A percentile compares a stretch with the other conserved stretches of the same genome.
Evolutionary conservation across 2,113 vertebrate genomes (phyloP).

Genomic region (Salvelinus fontinalis): DNA sequence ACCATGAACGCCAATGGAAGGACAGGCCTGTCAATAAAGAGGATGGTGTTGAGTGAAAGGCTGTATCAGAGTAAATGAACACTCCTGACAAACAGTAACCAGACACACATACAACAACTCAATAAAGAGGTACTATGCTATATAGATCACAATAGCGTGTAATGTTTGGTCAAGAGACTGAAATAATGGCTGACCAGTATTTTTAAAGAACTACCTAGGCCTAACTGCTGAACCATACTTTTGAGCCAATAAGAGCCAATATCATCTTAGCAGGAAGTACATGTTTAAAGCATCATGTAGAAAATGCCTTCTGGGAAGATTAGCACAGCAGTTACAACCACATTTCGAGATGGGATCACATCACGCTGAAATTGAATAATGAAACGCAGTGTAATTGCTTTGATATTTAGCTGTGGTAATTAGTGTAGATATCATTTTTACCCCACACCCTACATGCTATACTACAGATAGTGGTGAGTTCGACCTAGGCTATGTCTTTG

Average conservation of each 20-base stretch:
- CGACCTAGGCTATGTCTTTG: constrained; percentile 68
- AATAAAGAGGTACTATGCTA: too few species aligned
- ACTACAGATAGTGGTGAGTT: constrained; percentile 4
- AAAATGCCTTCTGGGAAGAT: constrained; percentile 25
- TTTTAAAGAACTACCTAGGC: too few species aligned
- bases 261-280: background rate
- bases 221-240: background rate
- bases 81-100: too few species aligned
- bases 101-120: too few species aligned
- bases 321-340: constrained; percentile 34
- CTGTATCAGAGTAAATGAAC: background rate
- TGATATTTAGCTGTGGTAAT: constrained; percentile 30
- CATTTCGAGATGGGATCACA: constrained; percentile 43
- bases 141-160: too few species aligned
- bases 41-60: background rate
- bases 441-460: background rate
- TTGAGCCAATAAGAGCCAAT: background rate
- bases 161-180: too few species aligned
- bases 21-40: background rate
- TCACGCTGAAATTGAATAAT: constrained; percentile 50
- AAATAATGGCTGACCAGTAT: too few species aligned
- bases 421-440: constrained; percentile 25
- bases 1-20: background rate
- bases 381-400: constrained; percentile 31
- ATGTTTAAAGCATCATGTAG: constrained; percentile 5